Percentiles rank a stretch among this genome's conserved stretches.
Evolutionary conservation across 2,888 invertebrate species (phyloP).

Genomic region (Drosophila melanosoma): DNA sequence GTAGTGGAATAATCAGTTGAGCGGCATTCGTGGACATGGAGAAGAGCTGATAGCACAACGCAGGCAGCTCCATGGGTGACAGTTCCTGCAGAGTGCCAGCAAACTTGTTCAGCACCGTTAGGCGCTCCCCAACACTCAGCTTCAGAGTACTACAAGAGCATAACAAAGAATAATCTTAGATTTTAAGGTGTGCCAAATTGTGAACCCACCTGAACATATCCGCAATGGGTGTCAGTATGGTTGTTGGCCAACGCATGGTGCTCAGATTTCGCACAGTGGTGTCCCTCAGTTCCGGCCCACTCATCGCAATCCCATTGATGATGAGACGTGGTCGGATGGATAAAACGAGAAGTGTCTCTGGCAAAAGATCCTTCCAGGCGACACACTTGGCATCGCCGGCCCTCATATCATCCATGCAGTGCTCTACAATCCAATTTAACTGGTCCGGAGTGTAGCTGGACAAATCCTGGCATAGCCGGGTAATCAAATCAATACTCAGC

Average conservation of each 20-base stretch:
- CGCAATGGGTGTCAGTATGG: slow-evolving; percentile 87
- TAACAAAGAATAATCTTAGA: neutral
- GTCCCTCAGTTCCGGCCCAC: slow-evolving; percentile 87
- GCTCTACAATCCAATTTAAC: slow-evolving; percentile 86
- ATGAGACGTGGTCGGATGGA: slow-evolving; percentile 85
- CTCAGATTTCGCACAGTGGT: slow-evolving; percentile 86
- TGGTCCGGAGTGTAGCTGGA: slow-evolving; percentile 86
- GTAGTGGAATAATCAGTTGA: slow-evolving; percentile 85
- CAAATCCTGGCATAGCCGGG: slow-evolving; percentile 85
- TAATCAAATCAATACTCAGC: slow-evolving; percentile 86
- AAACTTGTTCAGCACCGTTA: slow-evolving; percentile 86
- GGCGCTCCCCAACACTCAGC: slow-evolving; percentile 86
- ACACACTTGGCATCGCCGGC: slow-evolving; percentile 86
- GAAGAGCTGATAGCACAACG: slow-evolving; percentile 87
- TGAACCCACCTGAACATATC: slow-evolving; percentile 87
- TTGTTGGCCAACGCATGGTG: slow-evolving; percentile 86
- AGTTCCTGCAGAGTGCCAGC: slow-evolving; percentile 86
- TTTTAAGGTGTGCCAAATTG: neutral
- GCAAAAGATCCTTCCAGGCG: slow-evolving; percentile 89
- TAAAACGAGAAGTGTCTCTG: slow-evolving; percentile 86
- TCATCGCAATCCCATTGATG: slow-evolving; percentile 86
- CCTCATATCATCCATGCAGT: slow-evolving; percentile 86
- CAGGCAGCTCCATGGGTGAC: slow-evolving; percentile 87
- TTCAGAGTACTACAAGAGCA: slow-evolving; percentile 85
- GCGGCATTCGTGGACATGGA: slow-evolving; percentile 85